Evolutionary conservation across 1,140 invertebrate genomes (phyloP), one percentile per base, ranked within the genome.

Genomic region (Lasaia peninsularis): DNA sequence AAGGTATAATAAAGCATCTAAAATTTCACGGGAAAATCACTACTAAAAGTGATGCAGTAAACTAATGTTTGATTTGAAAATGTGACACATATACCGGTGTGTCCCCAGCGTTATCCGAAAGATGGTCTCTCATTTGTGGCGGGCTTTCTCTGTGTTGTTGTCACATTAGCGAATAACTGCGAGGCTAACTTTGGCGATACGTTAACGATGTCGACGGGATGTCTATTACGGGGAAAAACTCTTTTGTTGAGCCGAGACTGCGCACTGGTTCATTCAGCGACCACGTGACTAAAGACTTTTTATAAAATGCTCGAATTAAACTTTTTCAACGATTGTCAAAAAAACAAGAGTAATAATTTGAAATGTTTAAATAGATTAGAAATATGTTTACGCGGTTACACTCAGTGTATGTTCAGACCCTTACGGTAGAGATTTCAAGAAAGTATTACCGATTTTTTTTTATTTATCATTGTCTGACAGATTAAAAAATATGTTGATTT

Each of bases 101-200:
- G 56, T 52, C 57, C 48, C 49, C 33, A 57, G 6, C 78, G 63
- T 84, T 73, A 78, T 51, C 80, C 78, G 54, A 84, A 86, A 86
- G 80, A 81, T 82, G 72, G 73, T 75, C 71, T 80, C 75, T 80
- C 75, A 78, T 85, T 82, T 81, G 83, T 77, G 80, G 80, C 80
- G 79, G 76, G 75, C 67, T 86, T 81, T 75, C 75, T 78, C 79
- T 84, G 69, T 82, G 76, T 80, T 80, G 80, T 86, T 86, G 84
- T 87, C 84, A 86, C 80, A 87, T 87, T 87, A 86, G 81, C 79
- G 77, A 86, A 87, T 87, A 87, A 82, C 84, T 80, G 78, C 65
- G 80, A 70, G 72, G 67, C 79, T 69, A 72, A 73, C 69, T 76
- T 70, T 65, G 78, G 69, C 82, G 76, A 85, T 87, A 84, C 80